Base-by-base conservation (phyloP, 2,113 vertebrate genomes). In the Phalacrocorax pelagicus region DNA sequence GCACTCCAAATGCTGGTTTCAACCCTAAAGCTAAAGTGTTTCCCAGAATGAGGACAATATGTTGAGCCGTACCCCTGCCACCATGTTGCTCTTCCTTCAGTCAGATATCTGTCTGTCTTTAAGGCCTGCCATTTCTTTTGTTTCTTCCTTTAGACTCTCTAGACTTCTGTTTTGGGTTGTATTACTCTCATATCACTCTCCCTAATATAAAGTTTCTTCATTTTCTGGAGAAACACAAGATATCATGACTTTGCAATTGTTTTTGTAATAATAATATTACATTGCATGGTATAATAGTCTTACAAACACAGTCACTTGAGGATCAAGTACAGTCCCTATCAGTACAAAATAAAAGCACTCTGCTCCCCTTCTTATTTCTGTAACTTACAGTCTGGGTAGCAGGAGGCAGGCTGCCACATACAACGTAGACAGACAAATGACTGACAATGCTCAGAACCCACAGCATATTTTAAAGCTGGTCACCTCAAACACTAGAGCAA, bases 221-320 rank as follows among this genome's bases (percentile, higher is more conserved):
- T 88, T 91, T 88, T 52, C 58, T 81, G 58, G 17, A 88, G 49
- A 66, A 94, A 73, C 7, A 47, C 7, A 73, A 75, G 24, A 49
- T 52, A 69, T 6, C 67, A 8, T 44, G 55, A 82, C 24, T 86
- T 70, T 49, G 32, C 72, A 71, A 63, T 32, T 36, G 12, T 1
- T 90, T 95, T 81, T 61, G 5, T 75, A 72, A n/a, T 34, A 66
- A 46, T 81, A 93, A 77, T 83, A 90, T 73, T 79, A 7, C 4
- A 49, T 61, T 63, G 9, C 49, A 54, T 51, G 77, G 19, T 86
- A 54, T 82, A 92, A 66, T 66, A 69, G 7, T 57, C 34, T 83
- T 66, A 65, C 22, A 80, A 86, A 69, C 3, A 10, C 16, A 69
- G 30, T 51, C 58, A 62, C 34, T 30, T 66, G 47, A 47, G 21